These are phyloP conservation scores for Mus minutoides DNA, from an alignment of 2,797 vertebrate genomes.

Conservation along the genomic window DNA sequence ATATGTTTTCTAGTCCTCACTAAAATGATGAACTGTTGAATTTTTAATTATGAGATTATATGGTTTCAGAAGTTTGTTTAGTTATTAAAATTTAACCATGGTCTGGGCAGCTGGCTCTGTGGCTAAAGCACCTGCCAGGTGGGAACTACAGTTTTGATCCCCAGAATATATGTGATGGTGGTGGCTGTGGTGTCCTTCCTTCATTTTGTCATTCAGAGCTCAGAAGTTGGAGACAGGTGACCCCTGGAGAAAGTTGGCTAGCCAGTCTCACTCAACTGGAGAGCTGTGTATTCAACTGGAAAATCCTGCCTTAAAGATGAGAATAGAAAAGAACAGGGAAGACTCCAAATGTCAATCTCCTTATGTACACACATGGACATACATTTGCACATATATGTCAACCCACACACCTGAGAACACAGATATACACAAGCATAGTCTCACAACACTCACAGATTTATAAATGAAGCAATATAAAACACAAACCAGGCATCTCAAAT, in stretches of 20 bases:
- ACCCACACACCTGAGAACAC: not conserved
- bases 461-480: not conserved
- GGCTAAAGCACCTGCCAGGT: not conserved
- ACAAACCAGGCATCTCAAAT: not conserved
- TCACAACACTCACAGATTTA: not conserved
- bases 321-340: not conserved
- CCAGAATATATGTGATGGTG: not conserved
- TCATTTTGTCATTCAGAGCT: not conserved
- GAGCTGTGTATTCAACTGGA: not conserved
- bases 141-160: not conserved
- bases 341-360: not conserved
- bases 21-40: slow-evolving; percentile 7
- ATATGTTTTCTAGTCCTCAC: not conserved
- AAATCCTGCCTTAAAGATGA: not conserved
- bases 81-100: slow-evolving; percentile 9
- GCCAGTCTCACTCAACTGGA: not conserved
- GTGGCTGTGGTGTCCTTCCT: not conserved
- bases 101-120: not conserved
- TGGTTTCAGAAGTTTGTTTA: not conserved
- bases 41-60: slow-evolving; percentile 17
- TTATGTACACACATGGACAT: not conserved
- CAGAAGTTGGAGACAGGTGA: not conserved
- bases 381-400: not conserved
- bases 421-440: not conserved
- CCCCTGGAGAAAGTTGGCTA: not conserved